Evolutionary conservation across 2,888 invertebrate genomes (phyloP).

Genomic region (Latrodectus elegans): DNA sequence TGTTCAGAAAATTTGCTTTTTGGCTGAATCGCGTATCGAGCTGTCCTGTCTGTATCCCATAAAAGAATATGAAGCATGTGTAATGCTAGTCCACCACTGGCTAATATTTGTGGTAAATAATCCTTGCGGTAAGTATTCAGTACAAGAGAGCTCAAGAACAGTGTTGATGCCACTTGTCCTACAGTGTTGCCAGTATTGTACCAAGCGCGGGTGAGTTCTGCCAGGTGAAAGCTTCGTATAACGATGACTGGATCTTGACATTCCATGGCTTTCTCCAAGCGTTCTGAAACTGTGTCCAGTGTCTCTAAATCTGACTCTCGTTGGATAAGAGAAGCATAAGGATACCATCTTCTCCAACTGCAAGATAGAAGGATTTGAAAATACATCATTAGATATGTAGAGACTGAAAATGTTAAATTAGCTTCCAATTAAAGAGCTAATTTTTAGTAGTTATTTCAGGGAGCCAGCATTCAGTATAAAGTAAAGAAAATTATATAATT

Average conservation of each 20-base stretch:
- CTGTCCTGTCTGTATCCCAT: constrained; percentile 8
- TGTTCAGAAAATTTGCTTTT: neutral
- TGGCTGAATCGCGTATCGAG: neutral
- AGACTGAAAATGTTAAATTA: too few species aligned
- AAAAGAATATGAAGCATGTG: neutral
- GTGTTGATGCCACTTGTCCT: neutral
- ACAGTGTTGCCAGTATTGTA: neutral
- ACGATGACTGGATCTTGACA: constrained; percentile 28
- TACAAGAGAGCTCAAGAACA: constrained; percentile 1
- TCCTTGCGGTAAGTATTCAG: neutral
- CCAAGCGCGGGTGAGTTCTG: constrained; percentile 6
- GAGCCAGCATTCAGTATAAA: too few species aligned
- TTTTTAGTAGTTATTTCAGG: too few species aligned
- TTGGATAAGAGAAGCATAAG: constrained; percentile 36
- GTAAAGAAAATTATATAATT: too few species aligned
- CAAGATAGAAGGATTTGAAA: neutral
- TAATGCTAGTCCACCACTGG: neutral
- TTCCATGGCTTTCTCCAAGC: constrained; percentile 20
- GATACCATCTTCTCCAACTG: constrained; percentile 39
- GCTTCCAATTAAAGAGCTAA: too few species aligned
- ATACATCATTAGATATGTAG: too few species aligned
- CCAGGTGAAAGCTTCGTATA: constrained; percentile 11
- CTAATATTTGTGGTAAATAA: neutral
- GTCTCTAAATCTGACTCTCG: constrained; percentile 8
- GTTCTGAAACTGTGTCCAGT: constrained; percentile 8